Base-by-base conservation (phyloP, 2,888 invertebrate genomes). In the Blastobasis adustella region DNA sequence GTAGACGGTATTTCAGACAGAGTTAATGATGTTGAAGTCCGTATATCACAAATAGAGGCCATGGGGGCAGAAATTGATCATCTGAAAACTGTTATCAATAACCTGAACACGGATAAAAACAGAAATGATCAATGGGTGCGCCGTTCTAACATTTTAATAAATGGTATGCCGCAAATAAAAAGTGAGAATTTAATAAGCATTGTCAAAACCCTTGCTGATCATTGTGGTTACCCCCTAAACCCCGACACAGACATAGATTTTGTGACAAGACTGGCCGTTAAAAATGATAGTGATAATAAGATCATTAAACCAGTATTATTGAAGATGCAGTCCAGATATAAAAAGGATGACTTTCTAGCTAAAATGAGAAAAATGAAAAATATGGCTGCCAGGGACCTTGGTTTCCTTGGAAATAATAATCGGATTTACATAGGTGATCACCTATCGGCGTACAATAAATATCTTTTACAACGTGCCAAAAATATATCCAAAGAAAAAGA, bases 121-220 rank as follows among this genome's bases (percentile, higher is more conserved):
- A 23, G 47, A 6, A 44, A 44, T 44, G 53, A 53, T 5, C 53
- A 53, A 46, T 50, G 50, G 53, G 47, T 50, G 4, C 44, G 53
- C 5, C 48, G 53, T 9, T 53, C 53, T 4, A 56, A 56, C 23
- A 48, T 56, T 4, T 51, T 54, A 39, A 50, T 54, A 9, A 49
- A 49, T 8, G 55, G 53, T 9, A 37, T 55, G 6, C 56, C 52
- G 9, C 44, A 52, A 37, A 42, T 40, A 37, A 54, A 52, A 43
- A 51, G 47, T 47, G 52, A 56, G 44, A 54, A 56, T 23, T 37
- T 54, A 37, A 46, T 47, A 7, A 10, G 45, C n/a, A 43, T 56
- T 9, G 23, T 56, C 8, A 49, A 50, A 10, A 46, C 38, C 0
- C 45, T 56, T 7, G 50, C 52, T 6, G 45, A 39, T 6, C 43